phyloP scores from a whole-genome alignment of 1,140 invertebrate species.

The Notospermus geniculatus region DNA sequence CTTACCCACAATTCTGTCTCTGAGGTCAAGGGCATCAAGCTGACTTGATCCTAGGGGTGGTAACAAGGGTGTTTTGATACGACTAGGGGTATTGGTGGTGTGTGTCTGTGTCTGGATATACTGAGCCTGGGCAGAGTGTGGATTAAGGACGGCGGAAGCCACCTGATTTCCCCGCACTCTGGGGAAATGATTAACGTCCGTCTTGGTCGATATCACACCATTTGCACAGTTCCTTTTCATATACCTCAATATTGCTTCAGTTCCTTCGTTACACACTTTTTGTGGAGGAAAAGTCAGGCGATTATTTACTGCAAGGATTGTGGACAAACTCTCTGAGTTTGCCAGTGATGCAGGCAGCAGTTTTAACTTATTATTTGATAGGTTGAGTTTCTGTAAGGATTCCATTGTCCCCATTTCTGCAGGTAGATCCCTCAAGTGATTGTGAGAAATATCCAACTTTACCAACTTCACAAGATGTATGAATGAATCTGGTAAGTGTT shows the following conservation, averaged over 20 bases:
- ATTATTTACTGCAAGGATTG: conserved; percentile 44
- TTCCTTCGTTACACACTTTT: conserved; percentile 48
- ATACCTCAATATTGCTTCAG: conserved; percentile 41
- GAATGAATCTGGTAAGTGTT: conserved; percentile 42
- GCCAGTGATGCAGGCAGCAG: conserved; percentile 45
- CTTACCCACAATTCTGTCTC: conserved; percentile 51
- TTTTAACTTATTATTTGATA: conserved; percentile 50
- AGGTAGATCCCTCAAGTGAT: conserved; percentile 44
- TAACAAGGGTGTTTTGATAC: conserved; percentile 53
- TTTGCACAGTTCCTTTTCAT: conserved; percentile 36
- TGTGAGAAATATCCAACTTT: conserved; percentile 52
- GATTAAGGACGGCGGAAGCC: conserved; percentile 43
- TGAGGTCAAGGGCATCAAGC: conserved; percentile 42
- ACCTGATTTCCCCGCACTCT: conserved; percentile 47
- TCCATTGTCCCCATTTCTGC: conserved; percentile 48
- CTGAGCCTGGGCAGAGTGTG: conserved; percentile 49
- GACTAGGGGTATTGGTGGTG: conserved; percentile 50
- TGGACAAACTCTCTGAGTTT: conserved; percentile 29
- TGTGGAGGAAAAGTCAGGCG: conserved; percentile 45
- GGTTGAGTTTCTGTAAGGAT: conserved; percentile 45
- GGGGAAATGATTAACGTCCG: conserved; percentile 44
- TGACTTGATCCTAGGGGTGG: conserved; percentile 43
- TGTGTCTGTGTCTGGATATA: conserved; percentile 55
- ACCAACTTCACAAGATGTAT: conserved; percentile 46
- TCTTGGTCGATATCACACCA: conserved; percentile 16